These are phyloP conservation scores for Delphinus delphis DNA, from an alignment of 2,113 vertebrate genomes.

Conservation along the genomic window DNA sequence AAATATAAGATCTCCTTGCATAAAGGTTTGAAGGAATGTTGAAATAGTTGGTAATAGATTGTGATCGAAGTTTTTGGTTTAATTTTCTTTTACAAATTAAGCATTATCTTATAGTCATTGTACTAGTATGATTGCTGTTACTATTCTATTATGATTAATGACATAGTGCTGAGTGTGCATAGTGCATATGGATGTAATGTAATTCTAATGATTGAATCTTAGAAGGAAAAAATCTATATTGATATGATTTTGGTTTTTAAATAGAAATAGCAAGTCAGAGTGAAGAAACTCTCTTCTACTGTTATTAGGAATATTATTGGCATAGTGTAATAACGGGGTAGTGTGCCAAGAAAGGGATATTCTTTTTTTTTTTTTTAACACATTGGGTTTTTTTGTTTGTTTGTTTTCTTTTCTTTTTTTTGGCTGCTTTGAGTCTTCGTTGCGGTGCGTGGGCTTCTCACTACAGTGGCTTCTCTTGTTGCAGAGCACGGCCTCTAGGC, in stretches of 20 bases:
- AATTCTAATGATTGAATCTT: slow-evolving; percentile 23
- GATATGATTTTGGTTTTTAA: slow-evolving; percentile 30
- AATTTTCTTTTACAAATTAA: slow-evolving; percentile 30
- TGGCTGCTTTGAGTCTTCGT: no score
- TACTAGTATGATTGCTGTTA: background rate
- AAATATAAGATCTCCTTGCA: background rate
- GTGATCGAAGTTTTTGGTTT: background rate
- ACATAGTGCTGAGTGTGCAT: background rate
- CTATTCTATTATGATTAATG: background rate
- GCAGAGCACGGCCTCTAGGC: no score
- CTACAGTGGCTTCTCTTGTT: no score
- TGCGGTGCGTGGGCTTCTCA: no score
- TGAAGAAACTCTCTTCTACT: background rate
- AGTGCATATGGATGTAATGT: background rate
- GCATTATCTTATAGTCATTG: background rate
- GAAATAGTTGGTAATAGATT: slow-evolving; percentile 16
- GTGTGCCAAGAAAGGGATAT: background rate
- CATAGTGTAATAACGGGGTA: background rate
- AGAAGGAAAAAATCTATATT: background rate
- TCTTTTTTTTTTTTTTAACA: background rate
- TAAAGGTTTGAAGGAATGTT: background rate
- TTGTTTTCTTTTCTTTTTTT: no score
- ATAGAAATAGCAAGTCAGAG: background rate
- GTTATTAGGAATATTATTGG: slow-evolving; percentile 26
- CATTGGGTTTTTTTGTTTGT: no score